phyloP scores from a whole-genome alignment of 2,888 invertebrate genomes.

The Conus canariensis region DNA sequence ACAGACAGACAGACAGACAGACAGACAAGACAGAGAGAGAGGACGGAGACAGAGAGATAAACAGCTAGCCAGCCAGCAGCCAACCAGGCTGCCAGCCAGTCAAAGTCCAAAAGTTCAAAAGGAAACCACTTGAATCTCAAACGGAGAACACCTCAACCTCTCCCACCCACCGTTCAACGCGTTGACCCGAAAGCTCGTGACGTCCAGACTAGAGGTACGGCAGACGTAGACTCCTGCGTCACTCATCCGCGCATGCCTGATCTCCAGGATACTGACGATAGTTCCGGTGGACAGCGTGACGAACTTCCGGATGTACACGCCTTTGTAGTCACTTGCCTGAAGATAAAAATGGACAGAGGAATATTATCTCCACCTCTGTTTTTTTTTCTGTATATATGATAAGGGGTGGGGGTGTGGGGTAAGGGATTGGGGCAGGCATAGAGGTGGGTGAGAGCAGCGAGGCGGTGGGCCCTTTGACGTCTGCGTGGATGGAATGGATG shows the following conservation, averaged over 20 bases:
- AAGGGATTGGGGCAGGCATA: too few relatives aligned
- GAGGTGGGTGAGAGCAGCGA: background rate
- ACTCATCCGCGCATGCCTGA: slow-evolving; percentile 55
- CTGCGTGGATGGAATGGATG: background rate
- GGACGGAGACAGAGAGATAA: too few relatives aligned
- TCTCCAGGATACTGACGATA: slow-evolving; percentile 64
- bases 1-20: too few relatives aligned
- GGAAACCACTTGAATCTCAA: background rate
- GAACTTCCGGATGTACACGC: slow-evolving; percentile 49
- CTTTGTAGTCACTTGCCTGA: slow-evolving; percentile 23
- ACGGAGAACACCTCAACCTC: background rate
- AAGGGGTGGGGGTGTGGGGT: too few relatives aligned
- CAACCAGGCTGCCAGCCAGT: background rate
- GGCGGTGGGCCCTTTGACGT: background rate
- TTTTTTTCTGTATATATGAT: too few relatives aligned
- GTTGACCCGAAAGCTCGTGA: slow-evolving; percentile 62
- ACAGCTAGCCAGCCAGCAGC: background rate
- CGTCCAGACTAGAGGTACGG: slow-evolving; percentile 62
- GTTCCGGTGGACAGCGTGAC: slow-evolving; percentile 63
- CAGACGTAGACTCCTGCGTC: slow-evolving; percentile 67
- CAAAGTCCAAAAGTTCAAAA: background rate
- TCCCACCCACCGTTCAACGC: slow-evolving; percentile 58
- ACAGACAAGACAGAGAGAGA: too few relatives aligned
- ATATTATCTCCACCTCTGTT: background rate
- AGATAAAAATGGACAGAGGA: background rate